A percentile compares a stretch with the other conserved stretches of the same genome.
These are phyloP conservation scores for Portunus trituberculatus DNA, from an alignment of 1,140 invertebrate genomes.

Conservation along the genomic window DNA sequence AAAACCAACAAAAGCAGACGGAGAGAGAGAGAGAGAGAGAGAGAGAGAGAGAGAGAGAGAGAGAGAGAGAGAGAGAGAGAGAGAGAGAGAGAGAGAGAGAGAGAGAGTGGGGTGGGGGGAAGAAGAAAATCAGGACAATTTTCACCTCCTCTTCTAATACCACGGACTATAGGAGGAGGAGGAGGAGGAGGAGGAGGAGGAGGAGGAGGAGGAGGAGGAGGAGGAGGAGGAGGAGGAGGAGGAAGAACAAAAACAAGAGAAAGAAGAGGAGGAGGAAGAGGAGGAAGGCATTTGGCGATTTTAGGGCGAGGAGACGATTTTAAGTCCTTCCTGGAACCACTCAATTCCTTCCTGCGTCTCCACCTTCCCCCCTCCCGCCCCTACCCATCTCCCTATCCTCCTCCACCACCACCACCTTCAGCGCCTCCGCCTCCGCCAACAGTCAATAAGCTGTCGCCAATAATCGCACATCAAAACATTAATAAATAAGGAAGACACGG, in stretches of 20 bases:
- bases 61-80: neutral
- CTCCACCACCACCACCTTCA: neutral
- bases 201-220: no score
- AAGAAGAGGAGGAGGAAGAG: neutral
- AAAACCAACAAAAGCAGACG: neutral
- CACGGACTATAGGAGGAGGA: neutral
- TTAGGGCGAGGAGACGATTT: no score
- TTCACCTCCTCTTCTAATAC: no score
- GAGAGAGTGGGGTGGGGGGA: neutral
- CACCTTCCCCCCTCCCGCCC: neutral
- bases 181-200: neutral
- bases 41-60: neutral
- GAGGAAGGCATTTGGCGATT: neutral
- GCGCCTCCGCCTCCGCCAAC: neutral
- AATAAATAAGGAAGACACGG: constrained; percentile 7
- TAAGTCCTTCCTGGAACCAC: neutral
- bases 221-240: no score
- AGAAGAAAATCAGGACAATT: no score
- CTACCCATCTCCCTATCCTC: neutral
- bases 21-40: neutral
- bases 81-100: neutral
- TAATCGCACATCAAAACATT: constrained; percentile 30
- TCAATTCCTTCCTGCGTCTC: neutral
- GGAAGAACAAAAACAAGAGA: no score
- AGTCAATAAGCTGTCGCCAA: constrained; percentile 36